Conservation (phyloP, 1,140 invertebrate species). For the Trachymyrmex septentrionalis region DNA sequence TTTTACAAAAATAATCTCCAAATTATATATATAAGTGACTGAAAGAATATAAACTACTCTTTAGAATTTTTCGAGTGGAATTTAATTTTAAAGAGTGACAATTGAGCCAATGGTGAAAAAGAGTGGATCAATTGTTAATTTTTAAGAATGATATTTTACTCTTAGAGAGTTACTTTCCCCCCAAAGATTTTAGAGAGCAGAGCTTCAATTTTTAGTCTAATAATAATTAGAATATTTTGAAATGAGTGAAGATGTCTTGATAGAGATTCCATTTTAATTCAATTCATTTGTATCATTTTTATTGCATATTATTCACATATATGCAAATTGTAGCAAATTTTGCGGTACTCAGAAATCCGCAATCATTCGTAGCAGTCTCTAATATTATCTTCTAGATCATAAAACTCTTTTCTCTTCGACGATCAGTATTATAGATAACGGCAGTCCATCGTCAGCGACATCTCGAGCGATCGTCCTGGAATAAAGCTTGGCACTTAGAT, state of each 20-base stretch:
- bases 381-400: slow-evolving; percentile 34
- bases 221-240: neutral
- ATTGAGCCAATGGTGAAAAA: no score
- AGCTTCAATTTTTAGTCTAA: neutral
- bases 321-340: neutral
- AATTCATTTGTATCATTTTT: neutral
- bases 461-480: slow-evolving; percentile 23
- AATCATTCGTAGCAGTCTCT: neutral
- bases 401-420: slow-evolving; percentile 43
- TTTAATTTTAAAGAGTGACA: no score
- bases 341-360: neutral
- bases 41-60: neutral
- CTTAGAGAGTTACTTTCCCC: no score
- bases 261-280: neutral
- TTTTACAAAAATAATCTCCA: neutral
- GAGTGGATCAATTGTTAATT: no score
- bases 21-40: neutral
- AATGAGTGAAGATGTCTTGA: neutral
- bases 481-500: slow-evolving; percentile 59
- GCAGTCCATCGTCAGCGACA: neutral
- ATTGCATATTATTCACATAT: neutral
- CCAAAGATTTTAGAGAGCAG: no score
- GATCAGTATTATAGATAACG: slow-evolving; percentile 19
- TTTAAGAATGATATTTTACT: no score
- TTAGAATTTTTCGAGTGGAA: no score